Evolutionary conservation across 2,113 vertebrate species (phyloP), one percentile per base, ranked within the genome.

Genomic region (Myrmecophaga tridactyla): DNA sequence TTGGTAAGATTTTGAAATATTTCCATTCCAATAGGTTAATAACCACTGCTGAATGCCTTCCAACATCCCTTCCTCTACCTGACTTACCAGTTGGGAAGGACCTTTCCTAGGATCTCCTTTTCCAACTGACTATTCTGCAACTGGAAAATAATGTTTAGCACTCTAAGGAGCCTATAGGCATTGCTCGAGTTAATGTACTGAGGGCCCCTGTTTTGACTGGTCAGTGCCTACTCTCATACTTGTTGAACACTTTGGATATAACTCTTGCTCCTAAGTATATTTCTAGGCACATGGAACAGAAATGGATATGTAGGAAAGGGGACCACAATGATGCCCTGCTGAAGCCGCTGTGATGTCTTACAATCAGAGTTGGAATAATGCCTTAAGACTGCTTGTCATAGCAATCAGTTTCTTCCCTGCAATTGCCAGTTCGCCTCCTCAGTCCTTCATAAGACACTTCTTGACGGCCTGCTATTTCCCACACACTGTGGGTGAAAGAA

Each of bases 1-100:
- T 76, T 60, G 67, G 36, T 95, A 82, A 90, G 39, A 83, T 86
- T 94, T 80, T 81, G 46, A 86, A 60, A 53, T 34, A 80, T 43
- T 94, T 81, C 23, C 20, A 21, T 43, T 93, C 25, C 51, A 53
- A 25, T 36, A 70, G 39, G 4, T 76, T 85, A 87, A 77, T 31
- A 58, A 34, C 17, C 43, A 46, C 36, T 3, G n/a, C 1, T 51
- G 29, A 5, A n/a, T 34, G 34, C n/a, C 20, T 75, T 27, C 31
- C 43, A 14, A 2, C 36, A 69, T 72, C 27, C 9, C 29, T 3
- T 65, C 20, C 18, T 5, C 20, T 1, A 46, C 0, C 5, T 2
- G 41, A 21, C 51, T 75, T 93, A 53, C 43, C 4, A 25, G 4
- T 72, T 80, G 69, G 17, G 21, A 5, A 14, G n/a, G n/a, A n/a